These are phyloP conservation scores for Saguinus imperator DNA, from an alignment of 2,113 vertebrate species.

Conservation along the genomic window DNA sequence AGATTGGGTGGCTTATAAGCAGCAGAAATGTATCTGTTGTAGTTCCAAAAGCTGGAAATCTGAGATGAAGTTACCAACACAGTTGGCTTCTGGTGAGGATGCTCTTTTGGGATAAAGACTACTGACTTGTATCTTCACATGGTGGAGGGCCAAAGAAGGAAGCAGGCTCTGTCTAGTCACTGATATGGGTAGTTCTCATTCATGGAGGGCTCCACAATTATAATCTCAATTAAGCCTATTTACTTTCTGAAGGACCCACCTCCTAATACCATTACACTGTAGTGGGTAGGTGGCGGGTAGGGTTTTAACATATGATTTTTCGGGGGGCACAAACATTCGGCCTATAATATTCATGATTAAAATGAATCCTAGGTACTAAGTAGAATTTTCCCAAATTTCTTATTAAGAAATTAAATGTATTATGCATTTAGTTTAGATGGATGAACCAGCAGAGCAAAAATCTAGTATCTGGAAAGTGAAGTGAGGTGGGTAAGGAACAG, in stretches of 20 bases:
- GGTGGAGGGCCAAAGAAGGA: neutral
- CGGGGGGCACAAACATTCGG: neutral
- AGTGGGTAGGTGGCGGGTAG: neutral
- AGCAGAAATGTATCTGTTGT: neutral
- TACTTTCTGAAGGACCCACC: neutral
- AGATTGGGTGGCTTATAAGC: neutral
- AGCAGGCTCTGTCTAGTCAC: neutral
- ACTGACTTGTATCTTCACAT: neutral
- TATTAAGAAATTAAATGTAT: neutral
- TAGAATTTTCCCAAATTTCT: neutral
- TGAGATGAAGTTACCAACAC: neutral
- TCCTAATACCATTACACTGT: neutral
- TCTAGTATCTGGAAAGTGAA: neutral
- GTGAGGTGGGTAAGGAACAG: neutral
- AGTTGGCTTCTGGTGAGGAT: neutral
- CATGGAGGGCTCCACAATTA: neutral
- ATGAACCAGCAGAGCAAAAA: neutral
- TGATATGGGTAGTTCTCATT: neutral
- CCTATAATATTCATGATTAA: neutral
- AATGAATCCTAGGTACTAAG: neutral
- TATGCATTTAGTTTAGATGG: neutral
- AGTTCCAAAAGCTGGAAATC: neutral
- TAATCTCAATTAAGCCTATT: neutral
- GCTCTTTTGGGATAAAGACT: neutral
- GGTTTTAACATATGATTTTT: neutral